Evolutionary conservation across 2,888 invertebrate genomes (phyloP).

Genomic region (Drosophila tanythrix): DNA sequence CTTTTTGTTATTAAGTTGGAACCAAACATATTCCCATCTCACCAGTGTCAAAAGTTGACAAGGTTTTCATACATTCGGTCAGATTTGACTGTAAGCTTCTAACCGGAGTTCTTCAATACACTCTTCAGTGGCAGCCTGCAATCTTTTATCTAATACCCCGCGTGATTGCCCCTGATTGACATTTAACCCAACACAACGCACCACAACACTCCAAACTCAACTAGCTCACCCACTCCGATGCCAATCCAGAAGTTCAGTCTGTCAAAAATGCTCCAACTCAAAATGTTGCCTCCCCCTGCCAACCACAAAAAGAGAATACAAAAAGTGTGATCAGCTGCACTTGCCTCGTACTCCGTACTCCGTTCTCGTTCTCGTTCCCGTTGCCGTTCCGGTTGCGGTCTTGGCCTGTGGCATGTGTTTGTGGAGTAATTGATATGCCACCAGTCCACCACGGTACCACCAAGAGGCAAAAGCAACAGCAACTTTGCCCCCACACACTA

Average conservation of each 20-base stretch:
- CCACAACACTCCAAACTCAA: constrained; percentile 15
- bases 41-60: not conserved
- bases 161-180: constrained; percentile 65
- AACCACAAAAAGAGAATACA: not conserved
- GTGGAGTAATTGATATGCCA: constrained; percentile 83
- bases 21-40: not conserved
- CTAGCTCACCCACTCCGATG: not conserved
- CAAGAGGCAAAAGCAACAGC: constrained; percentile 16
- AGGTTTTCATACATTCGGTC: not conserved
- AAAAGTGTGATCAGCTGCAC: constrained; percentile 81
- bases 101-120: not conserved
- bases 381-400: constrained; percentile 13
- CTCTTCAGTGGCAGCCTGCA: not conserved
- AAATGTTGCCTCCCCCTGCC: constrained; percentile 8
- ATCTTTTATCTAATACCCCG: constrained; percentile 8
- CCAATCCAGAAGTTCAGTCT: constrained; percentile 58
- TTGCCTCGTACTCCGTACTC: constrained; percentile 46
- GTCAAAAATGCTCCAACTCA: constrained; percentile 59
- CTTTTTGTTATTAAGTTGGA: not conserved
- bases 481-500: constrained; percentile 57
- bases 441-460: constrained; percentile 52
- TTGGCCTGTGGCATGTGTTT: constrained; percentile 76
- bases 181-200: constrained; percentile 49
- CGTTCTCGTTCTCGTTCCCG: constrained; percentile 11
- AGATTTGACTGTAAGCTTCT: too few relatives aligned